Percentiles rank a stretch among this genome's conserved stretches.
These are phyloP conservation scores for Cephalopterus ornatus DNA, from an alignment of 2,113 vertebrate genomes.

Conservation along the genomic window DNA sequence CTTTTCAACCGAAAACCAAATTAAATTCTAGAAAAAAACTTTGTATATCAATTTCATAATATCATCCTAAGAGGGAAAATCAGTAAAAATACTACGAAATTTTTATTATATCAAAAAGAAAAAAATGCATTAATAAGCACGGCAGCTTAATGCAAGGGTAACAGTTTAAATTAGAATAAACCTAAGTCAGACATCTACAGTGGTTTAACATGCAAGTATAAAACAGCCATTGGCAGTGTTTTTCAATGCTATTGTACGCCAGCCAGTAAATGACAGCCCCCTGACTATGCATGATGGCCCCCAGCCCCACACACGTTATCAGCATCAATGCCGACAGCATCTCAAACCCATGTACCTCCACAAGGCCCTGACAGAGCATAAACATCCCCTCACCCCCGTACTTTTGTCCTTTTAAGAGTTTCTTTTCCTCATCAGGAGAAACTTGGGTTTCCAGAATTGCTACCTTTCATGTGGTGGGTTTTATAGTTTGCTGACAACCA, in stretches of 20 bases:
- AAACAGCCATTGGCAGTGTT: constrained; percentile 20
- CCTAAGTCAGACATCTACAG: neutral
- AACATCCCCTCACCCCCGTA: neutral
- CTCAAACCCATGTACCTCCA: neutral
- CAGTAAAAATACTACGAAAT: neutral
- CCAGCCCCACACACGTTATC: neutral
- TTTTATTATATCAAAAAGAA: neutral
- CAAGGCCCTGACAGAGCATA: neutral
- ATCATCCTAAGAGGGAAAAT: neutral
- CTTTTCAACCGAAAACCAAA: neutral
- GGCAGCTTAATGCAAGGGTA: neutral
- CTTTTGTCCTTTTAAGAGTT: neutral
- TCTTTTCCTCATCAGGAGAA: neutral
- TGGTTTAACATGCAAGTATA: constrained; percentile 1
- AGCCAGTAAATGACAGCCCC: constrained; percentile 40
- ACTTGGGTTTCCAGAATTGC: neutral
- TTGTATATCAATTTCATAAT: neutral
- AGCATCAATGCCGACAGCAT: neutral
- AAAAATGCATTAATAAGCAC: neutral
- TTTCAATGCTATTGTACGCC: constrained; percentile 14
- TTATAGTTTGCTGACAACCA: constrained; percentile 3
- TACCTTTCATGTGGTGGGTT: neutral
- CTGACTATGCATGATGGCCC: neutral
- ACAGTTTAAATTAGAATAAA: neutral
- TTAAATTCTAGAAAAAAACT: neutral